Evolutionary conservation across 1,140 invertebrate species (phyloP), one percentile per base, ranked within the genome.

Genomic region (Drosophila hydei): DNA sequence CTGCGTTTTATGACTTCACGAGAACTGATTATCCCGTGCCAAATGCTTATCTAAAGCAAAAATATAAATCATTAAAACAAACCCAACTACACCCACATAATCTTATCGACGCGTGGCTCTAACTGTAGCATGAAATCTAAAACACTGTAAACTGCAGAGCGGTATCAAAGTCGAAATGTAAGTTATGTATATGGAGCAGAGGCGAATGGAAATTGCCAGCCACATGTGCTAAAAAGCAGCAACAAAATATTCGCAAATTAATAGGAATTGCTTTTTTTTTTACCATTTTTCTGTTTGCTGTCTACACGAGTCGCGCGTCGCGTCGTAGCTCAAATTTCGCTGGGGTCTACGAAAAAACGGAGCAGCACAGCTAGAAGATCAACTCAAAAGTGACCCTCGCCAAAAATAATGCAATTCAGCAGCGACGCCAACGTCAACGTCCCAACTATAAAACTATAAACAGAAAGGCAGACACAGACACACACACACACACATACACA

Each of bases 321-420:
- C 47, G 50, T 33, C 23, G 48, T 27, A 30, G 58, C 30, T 85
- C 81, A 23, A 75, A 87, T 87, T 87, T 72, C 81, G 75, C 78
- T 19, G 62, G 56, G 23, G 67, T 48, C 12, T 48, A 60, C 50
- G 27, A 55, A 68, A 79, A 80, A 87, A 77, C 70, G 81, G 78
- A 80, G 71, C 74, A 54, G 36, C 33, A 68, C 38, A 14, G 12
- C n/a, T 40, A 42, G 30, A 40, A 79, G 81, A 59, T 48, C 61
- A 51, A 58, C 19, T 50, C 45, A 38, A 64, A 64, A 60, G n/a
- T 62, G 76, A 76, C 80, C 77, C 81, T 80, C 77, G 58, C 65
- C 51, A 81, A 87, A 76, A 63, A 65, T 87, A 88, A 81, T 87
- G 81, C 81, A 87, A 88, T 63, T 84, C 80, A 85, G 77, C 81